phyloP scores from a whole-genome alignment of 2,888 invertebrate genomes.

The Perithous albicinctus region DNA sequence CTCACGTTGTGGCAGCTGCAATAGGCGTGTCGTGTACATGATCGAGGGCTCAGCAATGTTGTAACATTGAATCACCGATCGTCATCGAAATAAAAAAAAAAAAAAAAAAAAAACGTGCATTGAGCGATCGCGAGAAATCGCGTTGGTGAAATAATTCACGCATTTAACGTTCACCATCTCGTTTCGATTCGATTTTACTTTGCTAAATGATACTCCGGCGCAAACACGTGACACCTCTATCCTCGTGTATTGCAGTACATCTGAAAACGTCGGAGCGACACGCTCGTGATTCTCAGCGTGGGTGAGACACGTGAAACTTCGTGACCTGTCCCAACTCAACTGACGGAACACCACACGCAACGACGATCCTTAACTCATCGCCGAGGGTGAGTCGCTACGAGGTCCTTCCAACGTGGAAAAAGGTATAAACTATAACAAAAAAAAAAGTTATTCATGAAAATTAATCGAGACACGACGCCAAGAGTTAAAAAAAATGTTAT shows the following conservation, averaged over 20 bases:
- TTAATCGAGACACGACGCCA: no score
- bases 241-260: neutral
- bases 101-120: no score
- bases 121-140: slow-evolving; percentile 4
- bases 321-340: slow-evolving; percentile 47
- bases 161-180: neutral
- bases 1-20: neutral
- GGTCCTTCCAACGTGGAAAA: slow-evolving; percentile 28
- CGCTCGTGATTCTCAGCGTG: slow-evolving; percentile 11
- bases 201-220: neutral
- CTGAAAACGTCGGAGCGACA: slow-evolving; percentile 1
- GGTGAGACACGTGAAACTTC: slow-evolving; percentile 41
- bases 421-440: no score
- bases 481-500: no score
- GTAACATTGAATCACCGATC: neutral
- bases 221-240: slow-evolving; percentile 19
- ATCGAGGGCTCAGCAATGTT: slow-evolving; percentile 3
- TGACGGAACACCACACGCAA: slow-evolving; percentile 6
- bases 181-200: slow-evolving; percentile 5
- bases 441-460: no score
- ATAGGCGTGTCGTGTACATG: neutral
- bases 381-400: slow-evolving; percentile 19
- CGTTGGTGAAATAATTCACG: neutral
- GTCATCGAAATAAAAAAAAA: slow-evolving; percentile 8
- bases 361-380: slow-evolving; percentile 36